Evolutionary conservation across 2,797 vertebrate genomes (phyloP).

Genomic region (Hydrophis major): DNA sequence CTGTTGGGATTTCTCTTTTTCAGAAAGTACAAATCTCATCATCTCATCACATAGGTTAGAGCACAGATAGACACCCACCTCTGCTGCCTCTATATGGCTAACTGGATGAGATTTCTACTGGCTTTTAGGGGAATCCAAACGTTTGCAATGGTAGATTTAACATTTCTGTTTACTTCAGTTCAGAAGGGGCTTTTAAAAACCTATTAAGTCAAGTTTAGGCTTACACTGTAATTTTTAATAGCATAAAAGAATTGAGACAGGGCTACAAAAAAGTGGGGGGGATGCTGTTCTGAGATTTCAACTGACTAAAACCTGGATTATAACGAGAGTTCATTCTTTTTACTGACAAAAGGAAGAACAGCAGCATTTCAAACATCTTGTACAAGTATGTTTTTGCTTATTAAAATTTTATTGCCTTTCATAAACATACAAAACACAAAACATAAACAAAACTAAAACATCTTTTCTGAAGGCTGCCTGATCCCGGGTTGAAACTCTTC

Average conservation of each 20-base stretch:
- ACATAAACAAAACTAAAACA: no score
- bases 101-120: background rate
- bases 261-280: background rate
- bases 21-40: constrained; percentile 51
- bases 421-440: no score
- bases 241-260: background rate
- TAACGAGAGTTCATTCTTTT: constrained; percentile 43
- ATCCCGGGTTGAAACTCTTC: no score
- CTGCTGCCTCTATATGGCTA: background rate
- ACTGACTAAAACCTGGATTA: background rate
- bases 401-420: no score
- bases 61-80: background rate
- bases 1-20: constrained; percentile 44
- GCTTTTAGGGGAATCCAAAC: background rate
- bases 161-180: background rate
- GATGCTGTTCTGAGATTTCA: background rate
- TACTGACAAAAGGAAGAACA: constrained; percentile 49
- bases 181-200: background rate
- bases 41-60: constrained; percentile 28
- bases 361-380: constrained; percentile 52
- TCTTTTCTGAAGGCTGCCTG: no score
- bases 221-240: background rate
- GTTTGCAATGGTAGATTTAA: background rate
- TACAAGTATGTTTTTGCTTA: constrained; percentile 32
- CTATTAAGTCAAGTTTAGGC: background rate